phyloP scores from a whole-genome alignment of 2,113 vertebrate species.

The Laterallus jamaicensis region DNA sequence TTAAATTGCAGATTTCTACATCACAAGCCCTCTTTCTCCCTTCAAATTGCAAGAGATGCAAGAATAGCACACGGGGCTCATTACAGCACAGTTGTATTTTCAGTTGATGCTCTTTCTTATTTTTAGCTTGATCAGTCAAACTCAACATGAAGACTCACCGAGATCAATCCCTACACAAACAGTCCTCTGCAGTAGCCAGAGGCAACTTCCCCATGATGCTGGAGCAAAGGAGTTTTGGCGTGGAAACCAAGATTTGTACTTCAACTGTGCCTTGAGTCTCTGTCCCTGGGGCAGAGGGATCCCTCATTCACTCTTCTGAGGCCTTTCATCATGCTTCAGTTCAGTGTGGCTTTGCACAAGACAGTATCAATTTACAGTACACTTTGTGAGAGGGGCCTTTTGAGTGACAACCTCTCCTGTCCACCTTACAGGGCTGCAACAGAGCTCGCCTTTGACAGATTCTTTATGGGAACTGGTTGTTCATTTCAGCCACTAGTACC shows the following conservation, averaged over 20 bases:
- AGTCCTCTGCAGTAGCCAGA: not conserved
- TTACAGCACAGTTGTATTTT: not conserved
- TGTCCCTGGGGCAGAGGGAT: not conserved
- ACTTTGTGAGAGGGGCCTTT: not conserved
- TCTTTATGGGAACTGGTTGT: not conserved
- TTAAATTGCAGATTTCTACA: not conserved
- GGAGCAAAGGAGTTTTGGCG: not conserved
- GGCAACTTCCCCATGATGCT: not conserved
- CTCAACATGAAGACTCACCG: not conserved
- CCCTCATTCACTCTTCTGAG: not conserved
- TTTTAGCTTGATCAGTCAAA: not conserved
- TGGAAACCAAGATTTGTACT: not conserved
- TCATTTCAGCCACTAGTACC: not conserved
- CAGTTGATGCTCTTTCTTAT: not conserved
- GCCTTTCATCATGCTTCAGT: not conserved
- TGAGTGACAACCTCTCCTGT: not conserved
- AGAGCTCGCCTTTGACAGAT: not conserved
- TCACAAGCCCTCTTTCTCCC: not conserved
- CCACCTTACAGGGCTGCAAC: not conserved
- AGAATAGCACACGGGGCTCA: not conserved
- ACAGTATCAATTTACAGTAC: not conserved
- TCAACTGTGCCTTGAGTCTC: fast-evolving
- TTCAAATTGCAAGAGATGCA: not conserved
- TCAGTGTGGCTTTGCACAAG: not conserved
- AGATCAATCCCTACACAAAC: not conserved